Evolutionary conservation across 2,888 invertebrate species (phyloP).

Genomic region (Pollenia griseotomentosa): DNA sequence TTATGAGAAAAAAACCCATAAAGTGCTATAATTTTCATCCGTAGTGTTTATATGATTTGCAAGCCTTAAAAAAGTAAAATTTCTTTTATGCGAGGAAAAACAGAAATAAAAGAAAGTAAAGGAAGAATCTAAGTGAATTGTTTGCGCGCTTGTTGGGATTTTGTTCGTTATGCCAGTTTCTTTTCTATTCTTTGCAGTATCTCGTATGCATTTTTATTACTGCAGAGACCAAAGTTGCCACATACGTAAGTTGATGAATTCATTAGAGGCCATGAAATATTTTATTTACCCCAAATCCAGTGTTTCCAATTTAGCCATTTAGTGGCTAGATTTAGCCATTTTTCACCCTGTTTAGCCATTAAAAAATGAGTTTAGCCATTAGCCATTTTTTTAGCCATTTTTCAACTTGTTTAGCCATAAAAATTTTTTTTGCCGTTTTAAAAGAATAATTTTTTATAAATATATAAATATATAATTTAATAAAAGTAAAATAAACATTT

Average conservation of each 20-base stretch:
- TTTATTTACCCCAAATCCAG: too few relatives aligned
- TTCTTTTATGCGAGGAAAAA: constrained; percentile 7
- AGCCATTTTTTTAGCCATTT: too few relatives aligned
- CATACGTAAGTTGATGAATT: not conserved
- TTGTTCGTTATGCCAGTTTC: constrained; percentile 6
- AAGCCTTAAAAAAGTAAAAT: constrained; percentile 37
- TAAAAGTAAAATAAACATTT: too few relatives aligned
- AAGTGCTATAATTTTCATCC: constrained; percentile 46
- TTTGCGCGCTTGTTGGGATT: constrained; percentile 35
- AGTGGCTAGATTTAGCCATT: too few relatives aligned
- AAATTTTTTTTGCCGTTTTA: too few relatives aligned
- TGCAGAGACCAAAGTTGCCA: constrained; percentile 11
- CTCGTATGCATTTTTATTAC: not conserved
- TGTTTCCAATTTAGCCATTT: too few relatives aligned
- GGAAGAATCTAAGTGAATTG: constrained; percentile 21
- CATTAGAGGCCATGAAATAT: too few relatives aligned
- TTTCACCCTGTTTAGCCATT: too few relatives aligned
- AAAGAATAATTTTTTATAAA: too few relatives aligned
- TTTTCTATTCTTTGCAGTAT: constrained; percentile 15
- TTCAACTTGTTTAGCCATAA: too few relatives aligned
- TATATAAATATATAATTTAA: too few relatives aligned
- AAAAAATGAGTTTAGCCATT: too few relatives aligned
- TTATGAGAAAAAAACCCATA: constrained; percentile 30
- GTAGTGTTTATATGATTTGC: constrained; percentile 32
- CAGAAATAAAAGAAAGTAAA: not conserved